Percentiles rank a stretch among this genome's conserved stretches.
phyloP scores from a whole-genome alignment of 2,113 vertebrate genomes.

The Thalassarche chlororhynchos region DNA sequence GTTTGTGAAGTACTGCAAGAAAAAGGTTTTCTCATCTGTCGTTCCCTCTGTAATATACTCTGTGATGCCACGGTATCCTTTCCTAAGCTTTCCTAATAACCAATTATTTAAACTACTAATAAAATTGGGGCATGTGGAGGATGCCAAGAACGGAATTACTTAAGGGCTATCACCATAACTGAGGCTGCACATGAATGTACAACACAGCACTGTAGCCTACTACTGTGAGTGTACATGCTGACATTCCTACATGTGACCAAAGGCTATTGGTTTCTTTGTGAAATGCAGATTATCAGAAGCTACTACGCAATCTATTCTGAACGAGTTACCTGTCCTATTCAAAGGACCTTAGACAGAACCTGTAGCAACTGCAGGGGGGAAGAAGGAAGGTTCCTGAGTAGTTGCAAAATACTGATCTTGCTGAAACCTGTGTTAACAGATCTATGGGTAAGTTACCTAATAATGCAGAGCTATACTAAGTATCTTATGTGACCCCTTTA shows the following conservation, averaged over 20 bases:
- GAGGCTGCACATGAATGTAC: background rate
- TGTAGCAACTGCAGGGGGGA: background rate
- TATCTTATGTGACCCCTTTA: background rate
- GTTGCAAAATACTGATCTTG: background rate
- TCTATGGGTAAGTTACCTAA: background rate
- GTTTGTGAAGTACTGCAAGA: background rate
- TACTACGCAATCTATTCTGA: background rate
- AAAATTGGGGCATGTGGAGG: background rate
- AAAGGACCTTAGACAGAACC: background rate
- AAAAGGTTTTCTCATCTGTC: background rate
- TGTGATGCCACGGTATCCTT: background rate
- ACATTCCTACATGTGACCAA: background rate
- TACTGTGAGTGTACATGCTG: background rate
- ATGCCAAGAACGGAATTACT: background rate
- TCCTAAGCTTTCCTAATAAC: background rate
- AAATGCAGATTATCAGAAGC: background rate
- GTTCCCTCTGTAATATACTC: background rate
- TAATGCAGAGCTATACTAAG: background rate
- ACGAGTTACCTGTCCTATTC: background rate
- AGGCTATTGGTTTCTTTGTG: fast-evolving
- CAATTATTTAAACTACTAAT: background rate
- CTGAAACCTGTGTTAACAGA: background rate
- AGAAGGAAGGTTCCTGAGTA: background rate
- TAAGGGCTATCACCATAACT: background rate
- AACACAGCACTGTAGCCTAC: background rate